Evolutionary conservation across 2,797 vertebrate genomes (phyloP), one percentile per base, ranked within the genome.

Genomic region (Myripristis murdjan): DNA sequence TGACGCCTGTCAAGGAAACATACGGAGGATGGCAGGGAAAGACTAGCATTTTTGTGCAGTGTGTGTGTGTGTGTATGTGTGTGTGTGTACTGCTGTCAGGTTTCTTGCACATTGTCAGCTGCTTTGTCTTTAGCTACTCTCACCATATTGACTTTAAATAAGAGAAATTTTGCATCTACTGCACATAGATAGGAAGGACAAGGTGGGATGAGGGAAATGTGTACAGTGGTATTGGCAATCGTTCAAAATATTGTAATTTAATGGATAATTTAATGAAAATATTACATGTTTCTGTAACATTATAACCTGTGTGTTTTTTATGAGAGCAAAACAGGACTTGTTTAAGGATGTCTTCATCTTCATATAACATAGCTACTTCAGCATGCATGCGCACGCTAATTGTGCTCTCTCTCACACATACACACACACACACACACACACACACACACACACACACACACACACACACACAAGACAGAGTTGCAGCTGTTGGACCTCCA

Each of bases 1-100:
- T 90, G 91, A 91, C 78, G 93, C 86, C 93, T 93, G 92, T 94
- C 93, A 93, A 89, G 89, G 77, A 72, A 87, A 84, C 91, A 90
- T 80, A 89, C 47, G 72, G 86, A 79, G 75, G 81, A 77, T 87
- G 83, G 87, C 87, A 85, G 81, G 71, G 75, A 75, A 83, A 86
- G 58, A 80, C 67, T 64, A 37, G 70, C 76, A 75, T 76, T 70
- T 76, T 41, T 71, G 68, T 73, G 73, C n/a, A 57, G 79, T 39
- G 20, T 74, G 58, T 78, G 65, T n/a, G n/a, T n/a, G n/a, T n/a
- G n/a, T n/a, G n/a, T n/a, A n/a, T 65, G 41, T 67, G 70, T 76
- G 74, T 79, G 82, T 82, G 67, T 89, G 73, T 76, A 70, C 83
- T 74, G 77, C 90, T 93, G 92, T 92, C 90, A 91, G 88, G 82